A percentile compares a stretch with the other conserved stretches of the same genome.
Conservation (phyloP, 2,113 vertebrate species). For the Austrofundulus limnaeus region DNA sequence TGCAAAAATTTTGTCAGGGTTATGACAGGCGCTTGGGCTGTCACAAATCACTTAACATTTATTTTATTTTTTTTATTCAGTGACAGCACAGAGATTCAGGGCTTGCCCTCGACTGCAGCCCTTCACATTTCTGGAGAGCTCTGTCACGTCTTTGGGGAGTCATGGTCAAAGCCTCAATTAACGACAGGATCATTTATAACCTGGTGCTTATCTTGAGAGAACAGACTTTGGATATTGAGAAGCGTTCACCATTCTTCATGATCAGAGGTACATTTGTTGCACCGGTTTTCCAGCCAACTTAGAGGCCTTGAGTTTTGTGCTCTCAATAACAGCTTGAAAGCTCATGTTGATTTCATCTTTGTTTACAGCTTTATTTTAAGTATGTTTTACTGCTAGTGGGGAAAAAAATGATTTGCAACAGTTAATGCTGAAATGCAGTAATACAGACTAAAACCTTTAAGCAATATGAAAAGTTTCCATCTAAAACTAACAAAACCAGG, state of each 20-base stretch:
- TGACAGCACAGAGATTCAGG: background rate
- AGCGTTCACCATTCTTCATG: conserved; percentile 42
- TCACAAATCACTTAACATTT: conserved; percentile 16
- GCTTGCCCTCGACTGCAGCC: background rate
- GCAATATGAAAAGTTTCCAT: background rate
- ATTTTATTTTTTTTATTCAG: conserved; percentile 36
- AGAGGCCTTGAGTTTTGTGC: conserved; percentile 12
- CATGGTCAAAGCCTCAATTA: conserved; percentile 46
- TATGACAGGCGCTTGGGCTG: conserved; percentile 8
- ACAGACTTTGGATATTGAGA: conserved; percentile 24
- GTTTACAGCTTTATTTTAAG: conserved; percentile 29
- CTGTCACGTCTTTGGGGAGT: conserved; percentile 20
- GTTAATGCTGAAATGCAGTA: conserved; percentile 3
- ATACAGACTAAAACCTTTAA: background rate
- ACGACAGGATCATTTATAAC: conserved; percentile 44
- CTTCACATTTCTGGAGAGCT: conserved; percentile 13
- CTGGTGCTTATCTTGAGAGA: conserved; percentile 47
- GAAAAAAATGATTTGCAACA: conserved; percentile 11
- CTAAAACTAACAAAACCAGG: background rate
- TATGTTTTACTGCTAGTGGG: conserved; percentile 12
- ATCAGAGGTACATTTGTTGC: conserved; percentile 42
- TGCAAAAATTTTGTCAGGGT: conserved; percentile 23
- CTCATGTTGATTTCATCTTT: conserved; percentile 18
- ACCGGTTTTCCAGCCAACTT: conserved; percentile 4
- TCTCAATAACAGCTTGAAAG: conserved; percentile 16